Conservation (phyloP, 1,140 invertebrate genomes). For the Drosophila pandora region DNA sequence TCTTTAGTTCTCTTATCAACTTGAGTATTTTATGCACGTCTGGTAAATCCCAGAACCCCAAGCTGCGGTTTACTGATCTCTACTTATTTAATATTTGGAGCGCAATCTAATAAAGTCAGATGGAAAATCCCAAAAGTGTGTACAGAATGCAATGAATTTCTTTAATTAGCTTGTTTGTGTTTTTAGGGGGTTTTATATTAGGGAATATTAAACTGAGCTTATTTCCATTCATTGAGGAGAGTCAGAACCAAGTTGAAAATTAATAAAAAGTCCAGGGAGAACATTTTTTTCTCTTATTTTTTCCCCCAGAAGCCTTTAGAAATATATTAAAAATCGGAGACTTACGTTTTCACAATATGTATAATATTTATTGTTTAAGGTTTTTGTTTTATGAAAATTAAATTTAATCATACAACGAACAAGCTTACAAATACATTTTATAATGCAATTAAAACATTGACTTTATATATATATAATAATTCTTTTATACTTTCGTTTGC, state of each 20-base stretch:
- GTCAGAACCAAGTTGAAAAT: not conserved
- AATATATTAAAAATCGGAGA: not conserved
- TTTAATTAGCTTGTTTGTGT: not conserved
- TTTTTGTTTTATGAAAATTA: slow-evolving; percentile 75
- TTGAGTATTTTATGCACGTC: too few species aligned
- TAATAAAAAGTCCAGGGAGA: not conserved
- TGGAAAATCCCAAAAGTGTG: too few species aligned
- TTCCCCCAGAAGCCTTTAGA: not conserved
- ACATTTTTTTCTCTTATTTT: not conserved
- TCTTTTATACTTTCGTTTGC: slow-evolving; percentile 53
- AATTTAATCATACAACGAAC: slow-evolving; percentile 80
- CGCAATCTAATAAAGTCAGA: not conserved
- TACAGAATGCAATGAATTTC: too few species aligned
- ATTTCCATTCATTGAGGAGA: not conserved
- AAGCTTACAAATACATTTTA: slow-evolving; percentile 76
- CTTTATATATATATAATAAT: slow-evolving; percentile 73
- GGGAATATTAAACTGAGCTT: not conserved
- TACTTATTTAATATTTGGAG: not conserved
- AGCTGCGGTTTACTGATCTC: too few species aligned
- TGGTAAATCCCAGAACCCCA: too few species aligned
- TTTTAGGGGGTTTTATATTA: not conserved
- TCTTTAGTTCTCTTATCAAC: too few species aligned
- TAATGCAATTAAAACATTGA: slow-evolving; percentile 80
- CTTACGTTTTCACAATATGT: slow-evolving; percentile 28
- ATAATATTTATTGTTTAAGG: slow-evolving; percentile 66